Base-by-base conservation (phyloP, 2,797 vertebrate genomes). In the Nasua narica region DNA sequence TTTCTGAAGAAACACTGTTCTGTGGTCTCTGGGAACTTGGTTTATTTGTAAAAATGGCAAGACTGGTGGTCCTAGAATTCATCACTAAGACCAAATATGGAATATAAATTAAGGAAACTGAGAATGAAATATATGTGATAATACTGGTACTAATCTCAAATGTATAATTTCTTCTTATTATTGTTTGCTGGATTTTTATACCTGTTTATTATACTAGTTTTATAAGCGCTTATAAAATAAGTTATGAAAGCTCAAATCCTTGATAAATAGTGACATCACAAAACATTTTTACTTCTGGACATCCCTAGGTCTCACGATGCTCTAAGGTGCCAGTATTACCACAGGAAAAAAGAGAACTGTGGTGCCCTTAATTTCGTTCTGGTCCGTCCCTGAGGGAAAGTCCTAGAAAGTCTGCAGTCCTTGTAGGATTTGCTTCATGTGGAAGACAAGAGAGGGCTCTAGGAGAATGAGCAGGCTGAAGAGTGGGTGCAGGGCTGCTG, bases 1-100 rank as follows among this genome's bases (percentile, higher is more conserved):
- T 96, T 93, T 72, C 72, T 94, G 37, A 93, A 90, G 89, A 95
- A 96, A 87, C 29, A 69, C 40, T 83, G 15, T 90, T 95, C 84
- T 94, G 13, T 79, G 56, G 52, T 83, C 77, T 87, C 54, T 83
- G 40, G 76, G 67, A 97, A 92, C 87, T 96, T 87, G 46, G 67
- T 76, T 96, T 95, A 40, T 90, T 95, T 91, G 87, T 90, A 65
- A 83, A 60, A 35, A 76, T 79, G 46, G 50, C 21, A 65, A 89
- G 29, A 92, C 40, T 40, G 40, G 19, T 81, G 43, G 70, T 62
- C 37, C 16, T 70, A 91, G n/a, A 70, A 93, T 83, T 95, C 52
- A 86, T 86, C 74, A 65, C 29, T 13, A 25, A 87, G 56, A 54
- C 32, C 92, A 81, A 93, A 56, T 83, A 35, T 27, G 16, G 79